A percentile compares a stretch with the other conserved stretches of the same genome.
Conservation (phyloP, 2,113 vertebrate genomes). For the Indicator maculatus region DNA sequence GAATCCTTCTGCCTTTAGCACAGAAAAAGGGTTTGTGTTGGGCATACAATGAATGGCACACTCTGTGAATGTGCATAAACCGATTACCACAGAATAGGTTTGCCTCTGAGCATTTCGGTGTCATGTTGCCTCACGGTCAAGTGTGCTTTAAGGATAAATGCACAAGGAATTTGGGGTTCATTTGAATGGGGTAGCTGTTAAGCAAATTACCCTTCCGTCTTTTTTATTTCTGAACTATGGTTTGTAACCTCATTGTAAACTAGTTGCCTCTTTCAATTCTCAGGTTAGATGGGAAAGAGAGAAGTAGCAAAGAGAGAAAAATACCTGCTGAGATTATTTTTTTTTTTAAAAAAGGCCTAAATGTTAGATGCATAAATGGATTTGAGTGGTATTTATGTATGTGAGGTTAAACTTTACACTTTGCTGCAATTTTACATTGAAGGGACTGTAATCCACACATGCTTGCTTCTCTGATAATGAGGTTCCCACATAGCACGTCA, state of each 20-base stretch:
- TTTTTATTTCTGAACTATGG: neutral
- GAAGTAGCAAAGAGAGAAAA: neutral
- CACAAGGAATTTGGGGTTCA: neutral
- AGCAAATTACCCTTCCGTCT: neutral
- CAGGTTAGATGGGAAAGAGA: neutral
- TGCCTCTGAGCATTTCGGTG: conserved; percentile 11
- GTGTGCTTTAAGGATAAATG: neutral
- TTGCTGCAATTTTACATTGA: neutral
- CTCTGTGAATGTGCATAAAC: neutral
- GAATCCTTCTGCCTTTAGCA: neutral
- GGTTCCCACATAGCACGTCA: neutral
- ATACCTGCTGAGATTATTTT: neutral
- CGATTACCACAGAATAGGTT: neutral
- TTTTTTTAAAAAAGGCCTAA: neutral
- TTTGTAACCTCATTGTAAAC: neutral
- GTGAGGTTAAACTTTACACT: neutral
- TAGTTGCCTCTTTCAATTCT: neutral
- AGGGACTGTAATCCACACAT: neutral
- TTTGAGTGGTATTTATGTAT: neutral
- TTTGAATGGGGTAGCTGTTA: neutral
- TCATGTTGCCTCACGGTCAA: neutral
- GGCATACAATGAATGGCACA: neutral
- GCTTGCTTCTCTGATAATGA: neutral
- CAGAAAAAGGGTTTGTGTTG: neutral
- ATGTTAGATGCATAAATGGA: neutral